Evolutionary conservation across 2,113 vertebrate genomes (phyloP).

Genomic region (Silurus meridionalis): DNA sequence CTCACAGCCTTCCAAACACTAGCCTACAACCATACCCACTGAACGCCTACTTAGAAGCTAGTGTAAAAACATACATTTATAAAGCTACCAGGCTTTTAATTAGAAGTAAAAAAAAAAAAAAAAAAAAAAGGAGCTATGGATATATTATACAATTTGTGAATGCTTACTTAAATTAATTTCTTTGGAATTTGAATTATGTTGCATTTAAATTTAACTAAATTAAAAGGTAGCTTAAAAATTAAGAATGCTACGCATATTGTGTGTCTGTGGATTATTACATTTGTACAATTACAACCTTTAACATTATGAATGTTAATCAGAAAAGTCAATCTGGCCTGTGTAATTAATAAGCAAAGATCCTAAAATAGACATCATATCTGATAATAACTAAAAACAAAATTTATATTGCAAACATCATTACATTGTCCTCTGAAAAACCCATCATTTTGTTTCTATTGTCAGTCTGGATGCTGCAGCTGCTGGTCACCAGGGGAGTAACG

Average conservation of each 20-base stretch:
- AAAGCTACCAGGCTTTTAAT: no score
- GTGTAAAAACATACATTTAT: background rate
- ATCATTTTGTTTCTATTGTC: conserved; percentile 58
- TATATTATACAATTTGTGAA: no score
- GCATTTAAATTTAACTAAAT: background rate
- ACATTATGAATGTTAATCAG: background rate
- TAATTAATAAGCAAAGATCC: background rate
- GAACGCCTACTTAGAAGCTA: background rate
- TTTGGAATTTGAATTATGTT: background rate
- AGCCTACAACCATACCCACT: background rate
- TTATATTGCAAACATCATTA: conserved; percentile 33
- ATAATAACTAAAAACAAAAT: background rate
- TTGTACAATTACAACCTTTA: background rate
- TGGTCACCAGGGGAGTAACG: conserved; percentile 61
- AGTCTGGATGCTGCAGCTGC: conserved; percentile 71
- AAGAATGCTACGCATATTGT: background rate
- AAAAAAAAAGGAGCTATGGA: no score
- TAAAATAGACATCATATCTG: background rate
- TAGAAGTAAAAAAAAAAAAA: no score
- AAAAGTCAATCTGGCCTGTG: background rate
- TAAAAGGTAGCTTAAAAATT: no score
- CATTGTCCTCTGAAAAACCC: conserved; percentile 46
- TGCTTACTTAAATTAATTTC: no score
- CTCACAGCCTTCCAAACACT: background rate
- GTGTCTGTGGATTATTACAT: background rate